A percentile compares a stretch with the other conserved stretches of the same genome.
Evolutionary conservation across 2,113 vertebrate species (phyloP).

Genomic region (Scolopax mira): DNA sequence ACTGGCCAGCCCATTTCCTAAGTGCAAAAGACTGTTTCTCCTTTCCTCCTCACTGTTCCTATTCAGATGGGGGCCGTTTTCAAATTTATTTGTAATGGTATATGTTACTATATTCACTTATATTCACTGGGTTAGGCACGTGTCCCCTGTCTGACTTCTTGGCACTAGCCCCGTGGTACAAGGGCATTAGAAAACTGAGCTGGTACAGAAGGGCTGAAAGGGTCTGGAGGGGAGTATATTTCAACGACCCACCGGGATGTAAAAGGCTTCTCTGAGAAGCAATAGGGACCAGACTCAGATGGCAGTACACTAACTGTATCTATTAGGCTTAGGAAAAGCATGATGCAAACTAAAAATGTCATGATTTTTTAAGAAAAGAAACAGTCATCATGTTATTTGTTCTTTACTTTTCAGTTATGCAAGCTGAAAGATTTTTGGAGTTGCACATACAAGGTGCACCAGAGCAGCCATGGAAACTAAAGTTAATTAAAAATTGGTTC

Average conservation of each 20-base stretch:
- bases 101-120: neutral
- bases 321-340: neutral
- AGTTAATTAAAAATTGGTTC: too few relatives aligned
- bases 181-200: neutral
- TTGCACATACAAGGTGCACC: too few relatives aligned
- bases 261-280: neutral
- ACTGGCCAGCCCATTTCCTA: neutral
- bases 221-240: neutral
- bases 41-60: neutral
- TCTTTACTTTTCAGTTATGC: neutral
- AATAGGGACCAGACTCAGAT: rapidly evolving
- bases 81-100: neutral
- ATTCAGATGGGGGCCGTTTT: neutral
- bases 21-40: neutral
- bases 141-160: neutral
- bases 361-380: neutral
- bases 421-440: too few relatives aligned
- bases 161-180: neutral
- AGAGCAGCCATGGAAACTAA: too few relatives aligned
- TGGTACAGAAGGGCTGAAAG: neutral
- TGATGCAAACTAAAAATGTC: neutral
- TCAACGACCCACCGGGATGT: neutral
- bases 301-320: neutral
- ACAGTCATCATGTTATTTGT: neutral
- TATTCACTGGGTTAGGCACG: neutral